These are phyloP conservation scores for Chrysopa pallens DNA, from an alignment of 1,140 invertebrate genomes.

Conservation along the genomic window DNA sequence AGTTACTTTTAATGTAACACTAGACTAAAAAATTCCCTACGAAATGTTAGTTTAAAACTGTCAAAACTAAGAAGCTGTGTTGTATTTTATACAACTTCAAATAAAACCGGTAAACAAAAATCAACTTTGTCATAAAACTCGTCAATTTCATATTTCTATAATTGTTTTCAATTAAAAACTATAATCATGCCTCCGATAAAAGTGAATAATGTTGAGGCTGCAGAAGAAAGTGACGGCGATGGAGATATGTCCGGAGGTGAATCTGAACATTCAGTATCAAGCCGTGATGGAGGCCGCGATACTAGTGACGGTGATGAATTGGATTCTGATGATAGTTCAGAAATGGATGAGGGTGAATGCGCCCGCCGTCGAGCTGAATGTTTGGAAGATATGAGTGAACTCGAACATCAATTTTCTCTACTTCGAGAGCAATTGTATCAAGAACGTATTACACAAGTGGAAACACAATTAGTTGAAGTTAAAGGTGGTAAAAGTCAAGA, in stretches of 20 bases:
- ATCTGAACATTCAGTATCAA: slow-evolving; percentile 35
- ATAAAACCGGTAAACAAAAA: too few relatives aligned
- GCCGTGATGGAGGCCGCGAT: slow-evolving; percentile 39
- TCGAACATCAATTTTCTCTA: slow-evolving; percentile 75
- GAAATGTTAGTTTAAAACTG: too few relatives aligned
- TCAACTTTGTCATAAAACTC: too few relatives aligned
- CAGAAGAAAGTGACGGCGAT: slow-evolving; percentile 33
- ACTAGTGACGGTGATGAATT: slow-evolving; percentile 53
- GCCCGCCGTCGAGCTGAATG: slow-evolving; percentile 66
- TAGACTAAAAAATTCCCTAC: too few relatives aligned
- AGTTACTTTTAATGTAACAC: too few relatives aligned
- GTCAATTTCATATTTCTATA: too few relatives aligned
- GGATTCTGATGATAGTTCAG: slow-evolving; percentile 64
- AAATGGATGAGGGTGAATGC: slow-evolving; percentile 87
- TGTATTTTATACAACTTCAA: too few relatives aligned
- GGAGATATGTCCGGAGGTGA: slow-evolving; percentile 38
- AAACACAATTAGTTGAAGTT: slow-evolving; percentile 72
- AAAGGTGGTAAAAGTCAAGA: slow-evolving; percentile 66
- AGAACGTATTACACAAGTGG: slow-evolving; percentile 59
- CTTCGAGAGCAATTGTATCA: slow-evolving; percentile 77
- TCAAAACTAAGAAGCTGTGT: too few relatives aligned
- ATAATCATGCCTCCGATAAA: slow-evolving; percentile 16
- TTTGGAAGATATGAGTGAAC: slow-evolving; percentile 66
- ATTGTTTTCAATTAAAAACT: neutral
- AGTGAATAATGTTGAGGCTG: slow-evolving; percentile 32